Conservation (phyloP, 2,888 invertebrate species). For the Chymomyza caudatula region DNA sequence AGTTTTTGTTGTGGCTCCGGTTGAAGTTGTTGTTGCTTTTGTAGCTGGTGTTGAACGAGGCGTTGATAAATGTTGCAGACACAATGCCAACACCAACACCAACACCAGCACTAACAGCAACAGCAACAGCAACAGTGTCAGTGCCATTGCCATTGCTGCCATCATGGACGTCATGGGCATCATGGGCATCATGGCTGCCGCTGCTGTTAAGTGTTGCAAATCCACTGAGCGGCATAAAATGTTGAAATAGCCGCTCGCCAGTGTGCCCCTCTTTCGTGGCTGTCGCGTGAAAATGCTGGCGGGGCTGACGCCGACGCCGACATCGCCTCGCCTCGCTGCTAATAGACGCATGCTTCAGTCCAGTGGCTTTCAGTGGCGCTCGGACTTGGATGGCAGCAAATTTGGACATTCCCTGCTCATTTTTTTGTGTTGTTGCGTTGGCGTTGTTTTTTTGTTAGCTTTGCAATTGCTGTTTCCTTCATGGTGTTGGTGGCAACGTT, state of each 20-base stretch:
- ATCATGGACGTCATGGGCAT: not conserved
- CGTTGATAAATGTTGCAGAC: conserved; percentile 66
- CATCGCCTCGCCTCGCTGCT: conserved; percentile 35
- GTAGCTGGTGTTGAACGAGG: conserved; percentile 40
- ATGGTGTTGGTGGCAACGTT: conserved; percentile 59
- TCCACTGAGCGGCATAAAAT: conserved; percentile 70
- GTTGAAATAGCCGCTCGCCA: conserved; percentile 34
- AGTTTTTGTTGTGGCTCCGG: not conserved
- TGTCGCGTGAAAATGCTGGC: conserved; percentile 57
- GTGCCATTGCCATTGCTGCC: conserved; percentile 34
- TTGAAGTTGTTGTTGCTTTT: conserved; percentile 13
- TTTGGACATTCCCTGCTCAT: conserved; percentile 24
- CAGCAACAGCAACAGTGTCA: conserved; percentile 31
- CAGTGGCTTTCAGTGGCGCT: not conserved
- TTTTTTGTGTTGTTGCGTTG: not conserved
- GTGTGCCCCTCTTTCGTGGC: conserved; percentile 8
- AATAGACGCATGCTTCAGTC: conserved; percentile 48
- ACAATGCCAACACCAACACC: conserved; percentile 24
- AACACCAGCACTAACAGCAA: not conserved
- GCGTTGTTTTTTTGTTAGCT: not conserved
- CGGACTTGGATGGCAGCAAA: conserved; percentile 3
- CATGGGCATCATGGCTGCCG: not conserved
- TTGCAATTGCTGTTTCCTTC: conserved; percentile 25
- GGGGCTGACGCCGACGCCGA: conserved; percentile 8
- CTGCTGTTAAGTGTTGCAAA: conserved; percentile 64